A percentile compares a stretch with the other conserved stretches of the same genome.
Evolutionary conservation across 1,140 invertebrate genomes (phyloP).

Genomic region (Brachionus asplanchnoidis): DNA sequence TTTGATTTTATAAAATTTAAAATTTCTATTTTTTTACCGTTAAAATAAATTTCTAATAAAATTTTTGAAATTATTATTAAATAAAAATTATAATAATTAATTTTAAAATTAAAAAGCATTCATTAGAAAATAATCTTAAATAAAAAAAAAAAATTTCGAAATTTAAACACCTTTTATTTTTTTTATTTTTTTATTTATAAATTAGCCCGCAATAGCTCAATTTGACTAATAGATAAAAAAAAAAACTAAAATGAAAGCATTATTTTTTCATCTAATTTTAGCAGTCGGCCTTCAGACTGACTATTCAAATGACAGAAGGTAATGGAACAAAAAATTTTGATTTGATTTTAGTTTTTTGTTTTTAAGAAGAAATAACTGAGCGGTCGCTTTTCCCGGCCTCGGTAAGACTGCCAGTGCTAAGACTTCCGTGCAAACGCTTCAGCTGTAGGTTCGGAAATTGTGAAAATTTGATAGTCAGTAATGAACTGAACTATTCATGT

Average conservation of each 20-base stretch:
- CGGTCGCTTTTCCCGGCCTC: neutral
- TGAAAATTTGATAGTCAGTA: slow-evolving; percentile 36
- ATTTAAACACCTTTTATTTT: too few species aligned
- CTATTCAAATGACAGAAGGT: neutral
- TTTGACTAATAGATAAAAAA: neutral
- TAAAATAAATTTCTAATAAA: too few species aligned
- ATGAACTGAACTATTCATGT: neutral
- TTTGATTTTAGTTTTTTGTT: too few species aligned
- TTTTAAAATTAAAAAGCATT: too few species aligned
- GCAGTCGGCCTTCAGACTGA: neutral
- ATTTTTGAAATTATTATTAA: too few species aligned
- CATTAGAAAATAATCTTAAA: too few species aligned
- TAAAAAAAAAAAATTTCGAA: too few species aligned
- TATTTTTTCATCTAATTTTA: neutral
- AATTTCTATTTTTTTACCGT: too few species aligned
- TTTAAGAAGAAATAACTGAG: neutral
- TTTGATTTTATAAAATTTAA: too few species aligned
- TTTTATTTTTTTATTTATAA: neutral
- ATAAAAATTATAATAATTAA: too few species aligned
- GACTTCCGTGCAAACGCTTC: slow-evolving; percentile 30
- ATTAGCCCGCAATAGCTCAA: neutral
- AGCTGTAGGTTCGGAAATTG: slow-evolving; percentile 35
- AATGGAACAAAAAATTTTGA: neutral
- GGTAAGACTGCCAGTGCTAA: neutral
- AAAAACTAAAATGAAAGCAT: neutral